A percentile compares a stretch with the other conserved stretches of the same genome.
phyloP scores from a whole-genome alignment of 2,797 vertebrate species.

The Morelia viridis region DNA sequence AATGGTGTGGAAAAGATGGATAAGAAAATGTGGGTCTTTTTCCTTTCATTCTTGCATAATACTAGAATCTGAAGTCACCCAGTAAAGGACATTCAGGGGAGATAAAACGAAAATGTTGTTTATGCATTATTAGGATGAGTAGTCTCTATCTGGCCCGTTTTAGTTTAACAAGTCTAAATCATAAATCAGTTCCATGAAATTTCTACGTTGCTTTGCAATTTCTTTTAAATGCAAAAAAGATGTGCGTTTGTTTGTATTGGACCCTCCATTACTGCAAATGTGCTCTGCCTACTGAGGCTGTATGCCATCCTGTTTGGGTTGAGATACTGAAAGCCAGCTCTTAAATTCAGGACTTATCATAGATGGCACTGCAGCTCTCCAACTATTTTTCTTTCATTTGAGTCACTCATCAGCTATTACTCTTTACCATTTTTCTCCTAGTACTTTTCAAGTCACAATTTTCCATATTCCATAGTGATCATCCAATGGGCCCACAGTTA shows the following conservation, averaged over 20 bases:
- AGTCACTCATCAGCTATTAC: background rate
- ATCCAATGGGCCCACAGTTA: background rate
- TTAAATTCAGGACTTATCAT: background rate
- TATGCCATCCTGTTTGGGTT: background rate
- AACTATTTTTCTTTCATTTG: background rate
- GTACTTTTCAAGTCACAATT: background rate
- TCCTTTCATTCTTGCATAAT: background rate
- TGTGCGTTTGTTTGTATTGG: background rate
- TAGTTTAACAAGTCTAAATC: background rate
- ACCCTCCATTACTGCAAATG: background rate
- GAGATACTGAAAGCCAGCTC: background rate
- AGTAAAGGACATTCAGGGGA: background rate
- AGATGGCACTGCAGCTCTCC: too few relatives aligned
- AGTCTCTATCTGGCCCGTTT: background rate
- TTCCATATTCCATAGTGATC: background rate
- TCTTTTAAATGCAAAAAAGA: background rate
- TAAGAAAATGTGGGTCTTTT: background rate
- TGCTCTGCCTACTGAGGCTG: background rate
- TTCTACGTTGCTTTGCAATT: background rate
- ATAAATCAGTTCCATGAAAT: background rate
- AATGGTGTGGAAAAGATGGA: background rate
- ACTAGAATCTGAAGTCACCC: background rate
- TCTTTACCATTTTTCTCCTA: background rate
- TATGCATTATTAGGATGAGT: background rate
- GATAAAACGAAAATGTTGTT: background rate